Evolutionary conservation across 2,888 invertebrate species (phyloP), one percentile per base, ranked within the genome.

Genomic region (Nematopogon swammerdamellus): DNA sequence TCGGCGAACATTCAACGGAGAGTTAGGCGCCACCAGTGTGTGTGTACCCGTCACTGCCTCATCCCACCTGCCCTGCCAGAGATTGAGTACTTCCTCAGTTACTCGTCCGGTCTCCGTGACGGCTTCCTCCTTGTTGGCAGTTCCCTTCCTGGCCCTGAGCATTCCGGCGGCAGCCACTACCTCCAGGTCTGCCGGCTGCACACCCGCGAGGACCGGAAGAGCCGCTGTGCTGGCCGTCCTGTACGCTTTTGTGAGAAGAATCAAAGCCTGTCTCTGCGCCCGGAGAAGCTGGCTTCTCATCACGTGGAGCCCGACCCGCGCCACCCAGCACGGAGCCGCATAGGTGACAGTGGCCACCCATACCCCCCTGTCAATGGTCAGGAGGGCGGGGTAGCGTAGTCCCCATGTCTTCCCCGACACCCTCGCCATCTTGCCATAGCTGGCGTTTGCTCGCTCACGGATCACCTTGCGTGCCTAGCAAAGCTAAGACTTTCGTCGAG

Each of bases 111-210:
- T 36, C 36, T 36, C 36, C 3, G 14, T 14, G 36, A 14, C 11
- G 36, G 11, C 8, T 14, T 14, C 36, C 43, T 48, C 48, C 19
- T 11, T 43, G 5, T 2, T 11, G n/a, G 19, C n/a, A 6, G 18
- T 4, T 14, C 2, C 19, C 18, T 8, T 10, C 10, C 48, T 2
- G 2, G n/a, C 42, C 2, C 14, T 14, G 4, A 14, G 11, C 14
- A 43, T 11, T 8, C 19, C 17, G 5, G 30, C 48, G 14, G 48
- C 48, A 18, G 19, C 18, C 11, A 19, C n/a, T 3, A 49, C 49
- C 44, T 49, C 49, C 10, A 49, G 45, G 44, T 49, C 49, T 2
- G 49, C 49, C 16, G 49, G 45, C 48, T 43, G 44, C 44, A 48
- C 48, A 14, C 48, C 48, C n/a, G 30, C 36, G 10, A 47, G 20